Conservation (phyloP, 2,797 vertebrate genomes). For the Xiphorhynchus erythropygius region DNA sequence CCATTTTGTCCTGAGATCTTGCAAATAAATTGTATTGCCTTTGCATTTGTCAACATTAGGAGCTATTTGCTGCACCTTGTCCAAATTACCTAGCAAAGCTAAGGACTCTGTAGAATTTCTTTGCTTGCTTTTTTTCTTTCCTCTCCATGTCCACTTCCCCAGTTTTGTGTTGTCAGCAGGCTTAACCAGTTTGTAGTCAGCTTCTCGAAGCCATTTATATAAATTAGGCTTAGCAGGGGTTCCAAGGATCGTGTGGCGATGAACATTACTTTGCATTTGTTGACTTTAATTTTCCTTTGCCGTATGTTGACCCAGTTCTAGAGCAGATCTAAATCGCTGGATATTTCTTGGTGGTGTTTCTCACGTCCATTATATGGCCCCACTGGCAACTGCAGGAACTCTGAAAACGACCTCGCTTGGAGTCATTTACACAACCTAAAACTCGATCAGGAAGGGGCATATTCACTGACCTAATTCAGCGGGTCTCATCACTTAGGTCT, state of each 20-base stretch:
- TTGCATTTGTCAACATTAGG: slow-evolving; percentile 70
- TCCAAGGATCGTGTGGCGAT: slow-evolving; percentile 28
- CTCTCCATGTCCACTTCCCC: slow-evolving; percentile 41
- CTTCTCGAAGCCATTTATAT: slow-evolving; percentile 71
- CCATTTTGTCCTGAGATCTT: slow-evolving; percentile 4
- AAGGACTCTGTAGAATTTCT: slow-evolving; percentile 37
- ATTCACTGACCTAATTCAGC: slow-evolving; percentile 52
- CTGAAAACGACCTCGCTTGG: neutral
- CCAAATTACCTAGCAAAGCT: slow-evolving; percentile 23
- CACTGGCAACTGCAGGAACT: slow-evolving; percentile 21
- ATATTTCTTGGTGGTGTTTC: slow-evolving; percentile 42
- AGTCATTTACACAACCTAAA: slow-evolving; percentile 53
- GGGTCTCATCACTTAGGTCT: slow-evolving; percentile 14
- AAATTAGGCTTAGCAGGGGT: slow-evolving; percentile 71
- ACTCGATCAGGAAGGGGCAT: slow-evolving; percentile 23
- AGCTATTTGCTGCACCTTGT: slow-evolving; percentile 43
- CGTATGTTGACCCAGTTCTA: slow-evolving; percentile 63
- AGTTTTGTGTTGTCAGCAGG: slow-evolving; percentile 67
- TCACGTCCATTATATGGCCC: slow-evolving; percentile 5
- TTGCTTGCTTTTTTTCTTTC: slow-evolving; percentile 10
- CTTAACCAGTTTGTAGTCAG: slow-evolving; percentile 64
- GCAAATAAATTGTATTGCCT: slow-evolving; percentile 51
- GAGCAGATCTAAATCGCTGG: slow-evolving; percentile 45
- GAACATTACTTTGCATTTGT: slow-evolving; percentile 72
- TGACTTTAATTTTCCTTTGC: slow-evolving; percentile 68